phyloP scores from a whole-genome alignment of 2,888 invertebrate species.

The Rugalucina vietnamica region DNA sequence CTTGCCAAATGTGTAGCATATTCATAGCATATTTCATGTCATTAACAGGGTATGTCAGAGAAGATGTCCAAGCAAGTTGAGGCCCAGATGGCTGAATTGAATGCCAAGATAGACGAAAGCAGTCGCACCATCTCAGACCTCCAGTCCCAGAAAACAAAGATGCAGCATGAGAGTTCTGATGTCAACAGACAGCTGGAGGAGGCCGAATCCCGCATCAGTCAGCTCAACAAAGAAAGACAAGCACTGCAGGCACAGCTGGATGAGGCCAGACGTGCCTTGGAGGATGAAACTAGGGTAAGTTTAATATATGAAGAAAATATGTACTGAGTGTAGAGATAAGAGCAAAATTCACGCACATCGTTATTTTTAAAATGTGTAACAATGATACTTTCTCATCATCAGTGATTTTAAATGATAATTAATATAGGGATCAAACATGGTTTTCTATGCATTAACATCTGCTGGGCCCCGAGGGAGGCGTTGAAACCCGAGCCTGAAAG shows the following conservation, averaged over 20 bases:
- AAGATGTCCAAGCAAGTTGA: slow-evolving; percentile 99
- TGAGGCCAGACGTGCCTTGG: slow-evolving; percentile 98
- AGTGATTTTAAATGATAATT: too few species aligned
- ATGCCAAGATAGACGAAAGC: slow-evolving; percentile 98
- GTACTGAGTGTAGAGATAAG: too few species aligned
- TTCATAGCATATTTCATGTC: not conserved
- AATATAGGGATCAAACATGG: too few species aligned
- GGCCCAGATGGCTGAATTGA: slow-evolving; percentile 97
- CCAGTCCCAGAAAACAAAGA: slow-evolving; percentile 92
- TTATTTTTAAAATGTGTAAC: too few species aligned
- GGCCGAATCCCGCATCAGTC: slow-evolving; percentile 97
- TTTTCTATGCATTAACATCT: too few species aligned
- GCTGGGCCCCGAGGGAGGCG: too few species aligned
- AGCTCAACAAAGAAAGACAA: slow-evolving; percentile 95
- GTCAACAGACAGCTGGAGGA: slow-evolving; percentile 98
- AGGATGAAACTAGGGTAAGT: slow-evolving; percentile 91
- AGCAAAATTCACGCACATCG: too few species aligned
- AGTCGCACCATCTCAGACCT: slow-evolving; percentile 98
- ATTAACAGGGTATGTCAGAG: slow-evolving; percentile 95
- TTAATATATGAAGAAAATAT: too few species aligned
- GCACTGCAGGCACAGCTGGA: slow-evolving; percentile 98
- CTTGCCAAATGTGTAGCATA: too few species aligned
- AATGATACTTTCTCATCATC: too few species aligned
- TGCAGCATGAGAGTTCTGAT: slow-evolving; percentile 98
- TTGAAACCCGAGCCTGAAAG: too few species aligned